Evolutionary conservation across 2,797 vertebrate genomes (phyloP).

Genomic region (Hydrocynus forskahlii): DNA sequence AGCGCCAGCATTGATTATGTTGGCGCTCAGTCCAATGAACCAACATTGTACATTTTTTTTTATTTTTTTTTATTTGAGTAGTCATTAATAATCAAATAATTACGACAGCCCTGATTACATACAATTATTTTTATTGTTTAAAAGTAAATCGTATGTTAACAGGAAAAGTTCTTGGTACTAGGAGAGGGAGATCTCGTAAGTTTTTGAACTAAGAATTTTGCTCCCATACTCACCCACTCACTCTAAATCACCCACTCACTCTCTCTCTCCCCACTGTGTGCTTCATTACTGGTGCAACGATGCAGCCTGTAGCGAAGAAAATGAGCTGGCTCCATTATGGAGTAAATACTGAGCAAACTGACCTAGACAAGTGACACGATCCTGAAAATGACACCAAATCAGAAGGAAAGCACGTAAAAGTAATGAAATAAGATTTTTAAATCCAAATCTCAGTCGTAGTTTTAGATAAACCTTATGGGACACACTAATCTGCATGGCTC

Average conservation of each 20-base stretch:
- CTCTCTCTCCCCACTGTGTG: background rate
- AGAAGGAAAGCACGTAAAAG: background rate
- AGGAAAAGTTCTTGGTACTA: background rate
- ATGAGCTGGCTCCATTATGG: background rate
- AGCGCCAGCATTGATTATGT: no score
- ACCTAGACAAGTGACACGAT: background rate
- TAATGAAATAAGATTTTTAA: background rate
- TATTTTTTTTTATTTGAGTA: no score
- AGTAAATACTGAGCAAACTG: slow-evolving; percentile 23
- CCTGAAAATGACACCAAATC: slow-evolving; percentile 2
- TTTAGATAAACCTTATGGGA: background rate
- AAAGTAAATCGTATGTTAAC: no score
- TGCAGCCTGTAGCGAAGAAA: background rate
- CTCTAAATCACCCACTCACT: no score
- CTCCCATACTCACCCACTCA: no score
- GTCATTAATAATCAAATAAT: no score
- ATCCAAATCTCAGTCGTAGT: background rate
- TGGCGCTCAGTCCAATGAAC: no score
- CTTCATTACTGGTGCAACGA: slow-evolving; percentile 1
- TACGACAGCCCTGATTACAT: no score
- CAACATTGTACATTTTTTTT: no score
- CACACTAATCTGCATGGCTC: background rate
- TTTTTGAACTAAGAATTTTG: background rate
- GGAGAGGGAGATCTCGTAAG: background rate
- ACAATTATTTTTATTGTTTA: no score